Percentiles rank a stretch among this genome's conserved stretches.
Conservation (phyloP, 2,113 vertebrate species). For the Poeciliopsis occidentalis region DNA sequence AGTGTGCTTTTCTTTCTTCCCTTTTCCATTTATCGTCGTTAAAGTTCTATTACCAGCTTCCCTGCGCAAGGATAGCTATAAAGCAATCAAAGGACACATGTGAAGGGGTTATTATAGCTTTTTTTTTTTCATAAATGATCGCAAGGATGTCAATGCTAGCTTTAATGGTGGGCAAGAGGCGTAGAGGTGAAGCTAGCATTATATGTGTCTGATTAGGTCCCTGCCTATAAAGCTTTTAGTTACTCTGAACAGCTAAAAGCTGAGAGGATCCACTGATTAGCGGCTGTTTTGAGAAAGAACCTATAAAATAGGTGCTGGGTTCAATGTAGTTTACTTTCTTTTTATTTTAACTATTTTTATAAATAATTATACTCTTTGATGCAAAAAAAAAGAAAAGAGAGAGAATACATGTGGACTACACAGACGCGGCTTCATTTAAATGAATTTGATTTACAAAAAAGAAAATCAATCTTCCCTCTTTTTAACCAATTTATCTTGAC, state of each 20-base stretch:
- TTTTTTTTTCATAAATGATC: conserved; percentile 21
- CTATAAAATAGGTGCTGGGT: conserved; percentile 5
- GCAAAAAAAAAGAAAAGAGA: neutral
- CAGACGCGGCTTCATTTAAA: neutral
- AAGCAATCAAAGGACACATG: conserved; percentile 17
- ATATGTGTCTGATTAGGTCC: neutral
- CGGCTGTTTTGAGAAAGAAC: conserved; percentile 4
- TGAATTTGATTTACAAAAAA: conserved; percentile 53
- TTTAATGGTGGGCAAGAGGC: conserved; percentile 13
- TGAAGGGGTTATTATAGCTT: conserved; percentile 21
- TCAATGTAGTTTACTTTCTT: neutral
- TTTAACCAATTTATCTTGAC: conserved; percentile 66
- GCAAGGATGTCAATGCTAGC: conserved; percentile 2
- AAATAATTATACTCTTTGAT: neutral
- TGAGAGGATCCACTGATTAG: conserved; percentile 15
- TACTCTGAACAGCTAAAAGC: neutral
- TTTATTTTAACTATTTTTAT: neutral
- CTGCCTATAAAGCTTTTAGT: conserved; percentile 30
- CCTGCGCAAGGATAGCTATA: conserved; percentile 8
- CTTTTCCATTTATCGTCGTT: neutral
- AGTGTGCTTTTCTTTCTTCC: neutral
- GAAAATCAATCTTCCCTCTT: conserved; percentile 18
- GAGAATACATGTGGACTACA: neutral
- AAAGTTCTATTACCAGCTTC: neutral
- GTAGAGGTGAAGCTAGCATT: neutral